Base-by-base conservation (phyloP, 2,113 vertebrate genomes). In the Pitta sordida region DNA sequence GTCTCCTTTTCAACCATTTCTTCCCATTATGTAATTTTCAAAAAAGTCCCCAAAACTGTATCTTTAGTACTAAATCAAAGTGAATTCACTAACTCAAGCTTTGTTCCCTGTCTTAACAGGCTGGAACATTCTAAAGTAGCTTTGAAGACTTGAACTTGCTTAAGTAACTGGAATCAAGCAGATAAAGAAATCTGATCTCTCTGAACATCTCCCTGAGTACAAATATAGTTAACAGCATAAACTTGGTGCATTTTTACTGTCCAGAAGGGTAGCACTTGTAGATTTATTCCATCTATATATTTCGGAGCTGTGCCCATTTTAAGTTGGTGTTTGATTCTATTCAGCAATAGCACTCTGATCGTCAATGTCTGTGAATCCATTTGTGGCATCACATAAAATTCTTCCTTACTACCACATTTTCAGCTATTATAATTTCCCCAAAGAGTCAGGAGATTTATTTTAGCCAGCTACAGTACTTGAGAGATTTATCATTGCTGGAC, bases 371-470 rank as follows among this genome's bases (percentile, higher is more conserved):
- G 53, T 19, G 51, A 89, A 89, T 85, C 51, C 27, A 70, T 86
- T 92, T 95, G 43, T 65, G 48, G 88, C 15, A 89, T 27, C 63
- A 71, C 75, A 84, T 65, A 86, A 92, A 94, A 90, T 87, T 79
- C 46, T 83, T 44, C 30, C 70, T 69, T 62, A 56, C 49, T 63
- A 62, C 37, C 41, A 82, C 34, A 62, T 74, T 94, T 85, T 69
- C 82, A 90, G 41, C 53, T 88, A 37, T 73, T 89, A 51, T 74
- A 85, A 92, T 92, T 94, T 92, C 91, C 89, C 89, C 49, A 65
- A 95, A 94, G 90, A 94, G 34, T 30, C 32, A 60, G 34, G 68
- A 95, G 79, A 93, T 93, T 91, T 92, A 81, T 91, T 92, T 94
- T 51, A 76, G 37, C 37, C 17, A 80, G 43, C 51, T 84, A 75